These are phyloP conservation scores for Lagria hirta DNA, from an alignment of 2,888 invertebrate genomes.

Conservation along the genomic window DNA sequence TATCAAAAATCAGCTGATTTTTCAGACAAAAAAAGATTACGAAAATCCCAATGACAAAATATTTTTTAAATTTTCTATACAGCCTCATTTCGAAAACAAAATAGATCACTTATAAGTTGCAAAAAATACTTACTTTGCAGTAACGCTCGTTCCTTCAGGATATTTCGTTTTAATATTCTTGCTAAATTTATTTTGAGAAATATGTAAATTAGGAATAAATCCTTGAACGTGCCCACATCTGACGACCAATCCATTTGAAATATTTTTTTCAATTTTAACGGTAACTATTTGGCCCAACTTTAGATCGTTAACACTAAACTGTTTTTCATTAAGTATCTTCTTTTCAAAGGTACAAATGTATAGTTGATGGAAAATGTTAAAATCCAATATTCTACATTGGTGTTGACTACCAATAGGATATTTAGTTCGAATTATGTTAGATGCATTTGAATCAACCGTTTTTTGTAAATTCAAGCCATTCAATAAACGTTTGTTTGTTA, in stretches of 20 bases:
- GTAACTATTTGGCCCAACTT: constrained; percentile 59
- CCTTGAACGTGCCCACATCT: constrained; percentile 60
- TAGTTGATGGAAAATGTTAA: constrained; percentile 64
- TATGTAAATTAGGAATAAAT: constrained; percentile 61
- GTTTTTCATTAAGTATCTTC: constrained; percentile 58
- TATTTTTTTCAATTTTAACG: constrained; percentile 57
- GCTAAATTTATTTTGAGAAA: constrained; percentile 56
- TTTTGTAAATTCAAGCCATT: constrained; percentile 44
- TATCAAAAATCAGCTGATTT: no score
- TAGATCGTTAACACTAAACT: constrained; percentile 59
- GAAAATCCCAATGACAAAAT: no score
- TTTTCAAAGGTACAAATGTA: constrained; percentile 70
- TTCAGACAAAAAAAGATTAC: no score
- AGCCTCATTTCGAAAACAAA: no score
- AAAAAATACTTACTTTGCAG: constrained; percentile 55
- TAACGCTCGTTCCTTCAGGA: constrained; percentile 59
- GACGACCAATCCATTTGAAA: constrained; percentile 56
- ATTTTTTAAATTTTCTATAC: no score
- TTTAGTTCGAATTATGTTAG: constrained; percentile 55
- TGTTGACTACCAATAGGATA: constrained; percentile 56
- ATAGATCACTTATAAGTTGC: neutral
- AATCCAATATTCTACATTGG: constrained; percentile 63
- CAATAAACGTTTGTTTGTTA: constrained; percentile 45
- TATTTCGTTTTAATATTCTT: constrained; percentile 57
- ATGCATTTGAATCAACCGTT: constrained; percentile 41